Evolutionary conservation across 2,113 vertebrate genomes (phyloP).

Genomic region (Plecturocebus donacophilus): DNA sequence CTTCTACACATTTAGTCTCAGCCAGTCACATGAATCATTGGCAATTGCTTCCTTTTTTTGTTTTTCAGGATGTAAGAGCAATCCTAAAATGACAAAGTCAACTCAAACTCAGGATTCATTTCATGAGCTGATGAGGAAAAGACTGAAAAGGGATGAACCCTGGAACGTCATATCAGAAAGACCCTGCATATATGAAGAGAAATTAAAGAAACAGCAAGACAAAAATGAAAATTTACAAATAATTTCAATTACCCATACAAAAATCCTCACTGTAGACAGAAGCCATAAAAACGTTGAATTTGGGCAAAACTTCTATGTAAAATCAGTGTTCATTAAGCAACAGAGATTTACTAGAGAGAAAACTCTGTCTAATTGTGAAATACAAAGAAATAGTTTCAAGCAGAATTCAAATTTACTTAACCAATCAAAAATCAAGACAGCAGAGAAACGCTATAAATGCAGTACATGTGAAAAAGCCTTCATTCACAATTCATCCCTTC

Average conservation of each 20-base stretch:
- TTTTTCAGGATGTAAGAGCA: constrained; percentile 45
- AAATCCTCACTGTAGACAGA: constrained; percentile 67
- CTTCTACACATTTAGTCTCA: not conserved
- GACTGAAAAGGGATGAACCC: constrained; percentile 42
- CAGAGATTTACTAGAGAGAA: constrained; percentile 73
- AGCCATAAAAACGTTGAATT: constrained; percentile 69
- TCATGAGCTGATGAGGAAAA: constrained; percentile 32
- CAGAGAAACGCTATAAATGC: constrained; percentile 68
- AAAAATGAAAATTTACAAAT: constrained; percentile 50
- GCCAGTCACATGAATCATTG: not conserved
- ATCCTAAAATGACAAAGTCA: constrained; percentile 59
- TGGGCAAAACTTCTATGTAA: constrained; percentile 66
- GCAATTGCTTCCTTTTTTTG: not conserved
- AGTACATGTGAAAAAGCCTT: constrained; percentile 68
- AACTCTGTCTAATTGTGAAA: constrained; percentile 70
- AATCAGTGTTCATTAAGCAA: constrained; percentile 73
- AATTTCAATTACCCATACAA: constrained; percentile 64
- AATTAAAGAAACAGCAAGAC: constrained; percentile 33
- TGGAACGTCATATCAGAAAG: constrained; percentile 36
- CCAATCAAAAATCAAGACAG: constrained; percentile 69
- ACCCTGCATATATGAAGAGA: not conserved
- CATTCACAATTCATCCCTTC: constrained; percentile 70
- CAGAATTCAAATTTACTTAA: constrained; percentile 70
- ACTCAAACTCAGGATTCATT: constrained; percentile 58
- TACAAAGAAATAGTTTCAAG: constrained; percentile 75